A percentile compares a stretch with the other conserved stretches of the same genome.
These are phyloP conservation scores for Sisor rabdophorus DNA, from an alignment of 2,113 vertebrate genomes.

Conservation along the genomic window DNA sequence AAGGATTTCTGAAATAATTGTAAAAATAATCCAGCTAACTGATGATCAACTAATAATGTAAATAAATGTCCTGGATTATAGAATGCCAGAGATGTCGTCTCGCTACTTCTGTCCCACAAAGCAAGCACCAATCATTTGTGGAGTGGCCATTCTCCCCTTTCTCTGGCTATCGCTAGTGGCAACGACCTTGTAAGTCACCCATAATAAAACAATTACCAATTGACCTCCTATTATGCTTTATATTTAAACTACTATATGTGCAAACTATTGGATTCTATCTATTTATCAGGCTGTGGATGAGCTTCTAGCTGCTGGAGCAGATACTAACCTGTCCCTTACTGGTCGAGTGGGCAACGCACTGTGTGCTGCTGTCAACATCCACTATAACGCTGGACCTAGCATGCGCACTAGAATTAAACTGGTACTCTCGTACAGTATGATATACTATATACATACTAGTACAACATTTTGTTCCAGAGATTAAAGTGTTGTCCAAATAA, in stretches of 20 bases:
- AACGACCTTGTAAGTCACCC: constrained; percentile 74
- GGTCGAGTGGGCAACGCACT: constrained; percentile 71
- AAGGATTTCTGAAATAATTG: not conserved
- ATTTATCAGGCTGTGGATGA: constrained; percentile 71
- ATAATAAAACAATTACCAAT: not conserved
- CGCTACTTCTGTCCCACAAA: constrained; percentile 71
- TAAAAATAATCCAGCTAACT: not conserved
- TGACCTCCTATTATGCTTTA: not conserved
- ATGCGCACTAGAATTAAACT: constrained; percentile 61
- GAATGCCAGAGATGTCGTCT: constrained; percentile 71
- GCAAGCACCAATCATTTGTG: constrained; percentile 76
- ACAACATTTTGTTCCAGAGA: no score
- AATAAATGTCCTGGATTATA: constrained; percentile 47
- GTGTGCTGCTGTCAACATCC: constrained; percentile 70
- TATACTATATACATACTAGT: not conserved
- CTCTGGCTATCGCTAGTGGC: constrained; percentile 79
- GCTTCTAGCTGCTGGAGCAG: constrained; percentile 72
- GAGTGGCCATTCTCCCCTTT: constrained; percentile 85
- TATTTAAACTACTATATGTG: no score
- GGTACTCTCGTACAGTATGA: constrained; percentile 58
- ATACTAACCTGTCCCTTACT: constrained; percentile 75
- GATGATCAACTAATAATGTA: not conserved
- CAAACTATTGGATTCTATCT: not conserved
- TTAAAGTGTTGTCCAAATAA: no score
- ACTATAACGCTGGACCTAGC: constrained; percentile 59